Conservation (phyloP, 2,888 invertebrate species). For the Andrena dorsata region DNA sequence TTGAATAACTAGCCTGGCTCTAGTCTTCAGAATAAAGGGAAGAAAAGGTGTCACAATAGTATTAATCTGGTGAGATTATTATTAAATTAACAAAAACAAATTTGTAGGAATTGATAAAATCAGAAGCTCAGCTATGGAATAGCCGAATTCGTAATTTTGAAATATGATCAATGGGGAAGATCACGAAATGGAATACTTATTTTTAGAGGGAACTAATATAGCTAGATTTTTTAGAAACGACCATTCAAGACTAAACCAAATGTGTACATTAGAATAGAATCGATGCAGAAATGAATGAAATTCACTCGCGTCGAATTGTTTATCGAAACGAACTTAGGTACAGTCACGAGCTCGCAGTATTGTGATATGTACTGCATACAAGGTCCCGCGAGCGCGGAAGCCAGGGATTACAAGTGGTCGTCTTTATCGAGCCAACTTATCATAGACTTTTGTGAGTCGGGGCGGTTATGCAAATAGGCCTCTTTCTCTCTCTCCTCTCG, state of each 20-base stretch:
- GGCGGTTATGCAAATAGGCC: slow-evolving; percentile 75
- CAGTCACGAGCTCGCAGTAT: slow-evolving; percentile 56
- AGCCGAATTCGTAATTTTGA: too few species aligned
- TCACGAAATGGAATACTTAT: not conserved
- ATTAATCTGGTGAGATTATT: too few species aligned
- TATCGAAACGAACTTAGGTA: slow-evolving; percentile 60
- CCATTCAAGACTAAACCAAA: not conserved
- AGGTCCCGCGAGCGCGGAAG: slow-evolving; percentile 73
- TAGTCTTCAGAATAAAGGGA: too few species aligned
- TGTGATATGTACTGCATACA: slow-evolving; percentile 62
- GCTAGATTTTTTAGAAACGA: not conserved
- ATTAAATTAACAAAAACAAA: too few species aligned
- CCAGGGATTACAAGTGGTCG: slow-evolving; percentile 74
- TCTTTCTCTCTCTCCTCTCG: slow-evolving; percentile 34
- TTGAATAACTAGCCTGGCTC: too few species aligned
- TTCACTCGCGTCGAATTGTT: slow-evolving; percentile 16
- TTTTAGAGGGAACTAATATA: not conserved
- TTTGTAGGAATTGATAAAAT: too few species aligned
- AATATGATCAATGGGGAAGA: too few species aligned
- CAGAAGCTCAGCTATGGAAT: too few species aligned
- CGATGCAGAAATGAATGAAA: slow-evolving; percentile 1
- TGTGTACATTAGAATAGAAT: not conserved
- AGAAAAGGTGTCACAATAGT: too few species aligned
- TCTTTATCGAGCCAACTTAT: slow-evolving; percentile 76
- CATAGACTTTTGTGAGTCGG: slow-evolving; percentile 73